A percentile compares a stretch with the other conserved stretches of the same genome.
These are phyloP conservation scores for Chaetura pelagica DNA, from an alignment of 2,113 vertebrate species.

Conservation along the genomic window DNA sequence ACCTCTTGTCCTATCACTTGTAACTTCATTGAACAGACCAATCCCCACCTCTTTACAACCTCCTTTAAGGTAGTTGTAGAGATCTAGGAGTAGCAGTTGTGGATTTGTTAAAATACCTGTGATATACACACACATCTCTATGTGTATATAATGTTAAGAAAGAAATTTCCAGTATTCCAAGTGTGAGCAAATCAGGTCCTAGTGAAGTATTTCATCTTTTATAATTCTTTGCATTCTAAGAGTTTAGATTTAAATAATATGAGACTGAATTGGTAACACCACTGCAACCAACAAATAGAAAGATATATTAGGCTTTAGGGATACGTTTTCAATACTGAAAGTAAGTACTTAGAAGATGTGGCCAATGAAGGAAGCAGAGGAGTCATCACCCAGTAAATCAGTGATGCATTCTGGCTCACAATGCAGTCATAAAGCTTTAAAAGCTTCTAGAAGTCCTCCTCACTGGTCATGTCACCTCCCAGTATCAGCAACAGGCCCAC, in stretches of 20 bases:
- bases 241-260: not conserved
- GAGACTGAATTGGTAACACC: not conserved
- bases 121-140: not conserved
- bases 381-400: not conserved
- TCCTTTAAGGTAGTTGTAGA: too few species aligned
- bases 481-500: not conserved
- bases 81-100: not conserved
- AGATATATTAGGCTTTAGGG: not conserved
- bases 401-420: not conserved
- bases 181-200: not conserved
- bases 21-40: too few species aligned
- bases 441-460: not conserved
- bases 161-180: not conserved
- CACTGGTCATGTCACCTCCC: not conserved
- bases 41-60: too few species aligned
- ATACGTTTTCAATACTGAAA: rapidly evolving
- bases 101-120: not conserved
- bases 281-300: not conserved
- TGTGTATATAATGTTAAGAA: not conserved
- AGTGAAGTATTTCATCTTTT: not conserved
- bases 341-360: not conserved
- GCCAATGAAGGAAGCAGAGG: not conserved
- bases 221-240: not conserved
- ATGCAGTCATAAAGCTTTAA: not conserved
- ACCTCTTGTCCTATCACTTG: too few species aligned